These are phyloP conservation scores for Hydrozoanthus tunicans DNA, from an alignment of 64 coral and sea anemone species.

Conservation along the genomic window DNA sequence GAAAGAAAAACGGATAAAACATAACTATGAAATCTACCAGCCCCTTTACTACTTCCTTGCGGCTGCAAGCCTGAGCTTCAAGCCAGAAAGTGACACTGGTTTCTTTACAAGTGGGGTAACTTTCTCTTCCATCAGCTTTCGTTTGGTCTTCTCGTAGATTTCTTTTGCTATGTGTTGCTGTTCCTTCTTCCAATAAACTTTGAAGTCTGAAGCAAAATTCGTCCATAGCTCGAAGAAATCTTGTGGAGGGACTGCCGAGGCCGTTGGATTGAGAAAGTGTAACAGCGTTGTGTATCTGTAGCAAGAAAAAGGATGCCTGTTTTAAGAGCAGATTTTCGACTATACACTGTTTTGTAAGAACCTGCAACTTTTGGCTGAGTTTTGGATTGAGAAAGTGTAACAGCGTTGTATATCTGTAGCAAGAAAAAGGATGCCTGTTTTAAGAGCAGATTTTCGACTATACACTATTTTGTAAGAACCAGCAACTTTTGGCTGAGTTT, in stretches of 20 bases:
- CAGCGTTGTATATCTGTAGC: conserved; percentile 59
- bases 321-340: background rate
- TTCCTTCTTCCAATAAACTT: conserved; percentile 84
- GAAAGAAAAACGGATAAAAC: background rate
- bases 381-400: conserved; percentile 63
- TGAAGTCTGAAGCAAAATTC: conserved; percentile 77
- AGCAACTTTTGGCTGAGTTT: no score
- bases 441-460: background rate
- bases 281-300: conserved; percentile 65
- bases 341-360: no score
- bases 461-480: no score
- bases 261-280: conserved; percentile 59
- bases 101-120: conserved; percentile 72
- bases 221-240: conserved; percentile 89
- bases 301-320: background rate
- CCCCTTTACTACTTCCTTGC: conserved; percentile 45
- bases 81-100: conserved; percentile 73
- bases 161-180: conserved; percentile 84
- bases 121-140: conserved; percentile 76
- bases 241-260: conserved; percentile 62
- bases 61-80: conserved; percentile 79
- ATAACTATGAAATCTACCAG: background rate
- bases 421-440: background rate
- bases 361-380: no score
- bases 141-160: conserved; percentile 87